phyloP scores from a whole-genome alignment of 2,113 vertebrate species.

The Sus scrofa region DNA sequence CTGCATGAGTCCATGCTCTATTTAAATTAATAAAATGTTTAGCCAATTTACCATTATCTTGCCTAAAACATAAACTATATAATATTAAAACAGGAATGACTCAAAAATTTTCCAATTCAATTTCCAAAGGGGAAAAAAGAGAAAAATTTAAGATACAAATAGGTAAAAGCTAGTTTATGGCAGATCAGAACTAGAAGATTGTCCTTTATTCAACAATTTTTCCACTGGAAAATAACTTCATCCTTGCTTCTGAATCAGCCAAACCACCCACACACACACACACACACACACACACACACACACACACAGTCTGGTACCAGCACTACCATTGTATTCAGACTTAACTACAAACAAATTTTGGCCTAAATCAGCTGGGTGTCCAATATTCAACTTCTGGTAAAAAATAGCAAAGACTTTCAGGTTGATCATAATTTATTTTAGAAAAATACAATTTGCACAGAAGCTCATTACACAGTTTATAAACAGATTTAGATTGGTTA shows the following conservation, averaged over 20 bases:
- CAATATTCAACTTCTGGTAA: background rate
- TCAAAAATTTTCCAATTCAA: background rate
- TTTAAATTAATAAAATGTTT: slow-evolving; percentile 4
- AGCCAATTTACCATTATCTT: background rate
- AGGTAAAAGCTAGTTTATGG: background rate
- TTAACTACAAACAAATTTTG: background rate
- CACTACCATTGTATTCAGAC: background rate
- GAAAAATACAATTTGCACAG: background rate
- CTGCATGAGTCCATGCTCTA: background rate
- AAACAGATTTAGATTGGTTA: background rate
- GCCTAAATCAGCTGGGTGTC: background rate
- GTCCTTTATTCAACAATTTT: background rate
- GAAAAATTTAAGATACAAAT: background rate
- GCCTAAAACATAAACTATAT: background rate
- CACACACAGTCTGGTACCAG: background rate
- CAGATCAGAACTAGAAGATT: background rate
- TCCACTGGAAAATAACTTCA: background rate
- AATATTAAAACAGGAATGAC: background rate
- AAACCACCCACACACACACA: background rate
- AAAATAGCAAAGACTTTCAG: too few species aligned
- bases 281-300: background rate
- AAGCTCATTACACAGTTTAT: background rate
- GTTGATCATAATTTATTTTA: background rate
- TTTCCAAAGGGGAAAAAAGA: background rate
- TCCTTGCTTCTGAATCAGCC: background rate